Evolutionary conservation across 2,797 vertebrate species (phyloP), one percentile per base, ranked within the genome.

Genomic region (Bradypodion pumilum): DNA sequence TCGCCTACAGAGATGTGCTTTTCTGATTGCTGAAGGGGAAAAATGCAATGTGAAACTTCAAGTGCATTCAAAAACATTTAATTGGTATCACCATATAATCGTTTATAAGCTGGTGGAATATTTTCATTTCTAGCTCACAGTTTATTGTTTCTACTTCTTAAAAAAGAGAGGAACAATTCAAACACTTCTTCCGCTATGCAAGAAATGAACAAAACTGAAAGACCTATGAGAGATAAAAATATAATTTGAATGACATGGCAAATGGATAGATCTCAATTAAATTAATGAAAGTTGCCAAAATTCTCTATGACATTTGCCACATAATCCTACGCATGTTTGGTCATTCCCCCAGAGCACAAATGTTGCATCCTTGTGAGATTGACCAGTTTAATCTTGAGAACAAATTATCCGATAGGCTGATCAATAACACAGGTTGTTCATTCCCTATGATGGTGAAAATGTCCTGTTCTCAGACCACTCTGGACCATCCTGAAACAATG

Each of bases 201-300:
- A 40, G 25, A 80, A 46, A 91, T 66, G 72, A 8, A 88, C 15
- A 62, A 86, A 86, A 83, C 85, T 78, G 8, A 85, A 85, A 81
- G 80, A 23, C 68, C 86, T 66, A 63, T 69, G 52, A 74, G 84
- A 78, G 59, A 89, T 63, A 37, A 90, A 40, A 89, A 87, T 49
- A 91, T 87, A 60, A 81, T 66, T 70, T 86, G 82, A 88, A 90
- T 79, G 76, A 37, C 65, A 83, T 60, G 7, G 70, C 76, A 88
- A 62, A 80, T 65, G 78, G 87, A 9, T 75, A 93, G 66, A 78
- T 76, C 85, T 92, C 91, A 83, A 82, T 66, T 84, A 44, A 88
- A 60, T 77, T 89, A 75, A 81, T 72, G 70, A 90, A 83, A 74
- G 35, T 60, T 35, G 82, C 80, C 82, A 63, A 89, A 74, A 81